Evolutionary conservation across 2,888 invertebrate species (phyloP).

Genomic region (Clusia tigrina): DNA sequence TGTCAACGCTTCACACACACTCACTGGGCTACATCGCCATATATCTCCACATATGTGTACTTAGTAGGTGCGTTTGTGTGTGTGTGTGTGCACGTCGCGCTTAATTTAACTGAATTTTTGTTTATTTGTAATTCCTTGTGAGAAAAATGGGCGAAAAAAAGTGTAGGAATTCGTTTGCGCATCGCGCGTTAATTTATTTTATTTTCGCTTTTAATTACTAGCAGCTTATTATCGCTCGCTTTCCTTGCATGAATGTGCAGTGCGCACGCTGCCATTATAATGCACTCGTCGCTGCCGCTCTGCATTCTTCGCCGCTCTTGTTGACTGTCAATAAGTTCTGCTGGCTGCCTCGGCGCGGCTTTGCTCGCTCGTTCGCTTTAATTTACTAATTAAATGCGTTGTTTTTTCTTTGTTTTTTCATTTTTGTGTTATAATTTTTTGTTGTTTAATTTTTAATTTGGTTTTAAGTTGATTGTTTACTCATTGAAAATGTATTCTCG

Average conservation of each 20-base stretch:
- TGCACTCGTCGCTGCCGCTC: neutral
- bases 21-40: no score
- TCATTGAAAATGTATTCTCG: neutral
- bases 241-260: neutral
- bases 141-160: neutral
- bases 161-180: conserved; percentile 1
- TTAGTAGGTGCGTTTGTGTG: no score
- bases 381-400: neutral
- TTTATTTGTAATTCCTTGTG: neutral
- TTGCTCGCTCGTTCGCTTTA: no score
- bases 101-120: neutral
- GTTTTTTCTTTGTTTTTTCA: neutral
- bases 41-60: no score
- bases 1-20: neutral
- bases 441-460: neutral
- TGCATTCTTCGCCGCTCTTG: no score
- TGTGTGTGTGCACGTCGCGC: no score
- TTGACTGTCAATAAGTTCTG: no score
- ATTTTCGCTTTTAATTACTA: neutral
- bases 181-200: neutral
- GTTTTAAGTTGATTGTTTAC: neutral
- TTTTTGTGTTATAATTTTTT: neutral
- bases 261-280: neutral
- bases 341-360: no score
- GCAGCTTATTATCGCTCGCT: neutral